Base-by-base conservation (phyloP, 2,888 invertebrate genomes). In the Andrena bicolor region DNA sequence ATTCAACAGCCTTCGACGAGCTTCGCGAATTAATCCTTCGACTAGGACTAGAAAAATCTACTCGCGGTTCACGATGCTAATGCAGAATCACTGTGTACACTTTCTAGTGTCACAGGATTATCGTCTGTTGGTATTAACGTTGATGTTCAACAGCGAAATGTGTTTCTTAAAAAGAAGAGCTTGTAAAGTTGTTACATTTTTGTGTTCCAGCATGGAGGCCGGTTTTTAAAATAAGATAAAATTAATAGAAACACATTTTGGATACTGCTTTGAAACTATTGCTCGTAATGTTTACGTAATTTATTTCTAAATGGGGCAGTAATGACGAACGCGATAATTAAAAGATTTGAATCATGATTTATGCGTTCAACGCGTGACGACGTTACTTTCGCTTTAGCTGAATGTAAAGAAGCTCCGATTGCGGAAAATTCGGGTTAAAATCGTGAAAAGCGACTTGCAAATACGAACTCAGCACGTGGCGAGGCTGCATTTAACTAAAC, bases 1-100 rank as follows among this genome's bases (percentile, higher is more conserved):
- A 63, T 75, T 66, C 49, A 58, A 65, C 26, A 65, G 73, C 51
- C 61, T 41, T 73, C 77, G 20, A 23, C 60, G 32, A 20, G 23
- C 35, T 51, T 0, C 28, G 23, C 32, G 35, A 76, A 65, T 80
- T 60, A 53, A 76, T 64, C 69, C 51, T 2, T 20, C 51, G 20
- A 7, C 51, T 20, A 7, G 7, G 10, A 41, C 41, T 41, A 13
- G 41, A 41, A 51, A 51, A 51, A 51, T 20, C 20, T 51, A 20
- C 2, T 20, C 51, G n/a, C 20, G n/a, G 8, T 20, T 51, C 8
- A n/a, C 20, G 20, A 51, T 16, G 20, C 2, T 51, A 51, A 49
- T 49, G 49, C 49, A 49, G n/a, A 49, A 49, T 49, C n/a, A 7
- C n/a, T 51, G 41, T 41, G 49, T n/a, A 51, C n/a, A n/a, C n/a